Conservation (phyloP, 2,113 vertebrate species). For the Microcebus griseorufus region DNA sequence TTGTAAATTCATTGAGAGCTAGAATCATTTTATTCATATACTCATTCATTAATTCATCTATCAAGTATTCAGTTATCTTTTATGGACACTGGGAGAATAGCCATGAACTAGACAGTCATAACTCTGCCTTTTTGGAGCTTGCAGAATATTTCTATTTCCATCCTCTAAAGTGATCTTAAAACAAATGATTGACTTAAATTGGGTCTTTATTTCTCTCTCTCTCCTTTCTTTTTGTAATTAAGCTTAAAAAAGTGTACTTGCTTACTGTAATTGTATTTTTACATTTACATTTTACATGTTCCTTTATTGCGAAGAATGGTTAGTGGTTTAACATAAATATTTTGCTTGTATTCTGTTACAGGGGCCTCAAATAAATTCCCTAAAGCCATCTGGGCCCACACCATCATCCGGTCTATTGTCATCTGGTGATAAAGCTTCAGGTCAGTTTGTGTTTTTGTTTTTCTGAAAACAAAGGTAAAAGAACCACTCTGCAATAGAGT, state of each 20-base stretch:
- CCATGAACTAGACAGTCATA: accelerated
- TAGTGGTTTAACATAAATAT: conserved; percentile 2
- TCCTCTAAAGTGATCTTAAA: neutral
- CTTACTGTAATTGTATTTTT: neutral
- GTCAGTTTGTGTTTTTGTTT: conserved; percentile 70
- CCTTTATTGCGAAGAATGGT: neutral
- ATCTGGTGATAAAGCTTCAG: conserved; percentile 79
- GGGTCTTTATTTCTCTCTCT: neutral
- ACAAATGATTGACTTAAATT: neutral
- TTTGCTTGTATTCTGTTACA: conserved; percentile 61
- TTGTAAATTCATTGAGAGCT: neutral
- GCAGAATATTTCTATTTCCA: accelerated
- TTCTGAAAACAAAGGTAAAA: neutral
- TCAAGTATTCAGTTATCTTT: neutral
- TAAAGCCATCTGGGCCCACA: conserved; percentile 77
- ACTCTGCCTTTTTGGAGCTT: neutral
- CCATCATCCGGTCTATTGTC: conserved; percentile 55
- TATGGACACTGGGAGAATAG: neutral
- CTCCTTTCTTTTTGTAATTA: neutral
- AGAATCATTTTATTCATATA: neutral
- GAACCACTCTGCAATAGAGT: accelerated
- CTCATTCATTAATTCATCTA: neutral
- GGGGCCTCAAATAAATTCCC: conserved; percentile 68
- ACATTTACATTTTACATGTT: neutral
- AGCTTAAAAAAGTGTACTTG: neutral